A percentile compares a stretch with the other conserved stretches of the same genome.
Conservation (phyloP, 2,113 vertebrate species). For the Gobius niger region DNA sequence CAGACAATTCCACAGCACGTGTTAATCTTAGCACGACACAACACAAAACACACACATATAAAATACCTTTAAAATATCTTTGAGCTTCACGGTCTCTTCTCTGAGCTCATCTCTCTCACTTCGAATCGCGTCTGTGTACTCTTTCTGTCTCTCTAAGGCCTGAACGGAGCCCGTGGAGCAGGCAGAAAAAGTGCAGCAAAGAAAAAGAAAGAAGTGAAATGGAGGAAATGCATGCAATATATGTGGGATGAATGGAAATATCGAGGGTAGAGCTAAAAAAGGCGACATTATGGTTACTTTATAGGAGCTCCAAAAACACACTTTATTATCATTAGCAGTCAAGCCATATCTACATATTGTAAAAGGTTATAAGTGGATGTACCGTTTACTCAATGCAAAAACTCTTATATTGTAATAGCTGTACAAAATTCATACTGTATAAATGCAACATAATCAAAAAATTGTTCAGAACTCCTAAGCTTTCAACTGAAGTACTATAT, state of each 20-base stretch:
- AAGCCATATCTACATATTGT: no score
- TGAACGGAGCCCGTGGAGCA: constrained; percentile 60
- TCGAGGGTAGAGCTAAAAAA: background rate
- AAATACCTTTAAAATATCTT: constrained; percentile 92
- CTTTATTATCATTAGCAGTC: no score
- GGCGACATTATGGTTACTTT: no score
- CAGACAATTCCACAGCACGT: background rate
- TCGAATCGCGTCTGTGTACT: constrained; percentile 92
- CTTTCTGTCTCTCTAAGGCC: constrained; percentile 98
- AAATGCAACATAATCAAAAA: no score
- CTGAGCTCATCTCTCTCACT: constrained; percentile 94
- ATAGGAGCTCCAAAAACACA: no score
- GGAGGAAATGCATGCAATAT: constrained; percentile 33
- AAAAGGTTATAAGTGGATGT: no score
- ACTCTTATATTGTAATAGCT: no score
- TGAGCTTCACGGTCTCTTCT: constrained; percentile 89
- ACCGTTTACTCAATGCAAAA: no score
- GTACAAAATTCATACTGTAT: no score
- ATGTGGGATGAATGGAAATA: constrained; percentile 20
- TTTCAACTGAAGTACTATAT: no score
- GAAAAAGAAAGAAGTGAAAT: constrained; percentile 21
- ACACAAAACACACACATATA: background rate
- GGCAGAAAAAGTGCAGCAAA: constrained; percentile 7
- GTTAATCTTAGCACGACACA: background rate
- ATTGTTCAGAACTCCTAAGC: no score